Evolutionary conservation across 2,888 invertebrate genomes (phyloP).

Genomic region (Drosophila nigritarsus): DNA sequence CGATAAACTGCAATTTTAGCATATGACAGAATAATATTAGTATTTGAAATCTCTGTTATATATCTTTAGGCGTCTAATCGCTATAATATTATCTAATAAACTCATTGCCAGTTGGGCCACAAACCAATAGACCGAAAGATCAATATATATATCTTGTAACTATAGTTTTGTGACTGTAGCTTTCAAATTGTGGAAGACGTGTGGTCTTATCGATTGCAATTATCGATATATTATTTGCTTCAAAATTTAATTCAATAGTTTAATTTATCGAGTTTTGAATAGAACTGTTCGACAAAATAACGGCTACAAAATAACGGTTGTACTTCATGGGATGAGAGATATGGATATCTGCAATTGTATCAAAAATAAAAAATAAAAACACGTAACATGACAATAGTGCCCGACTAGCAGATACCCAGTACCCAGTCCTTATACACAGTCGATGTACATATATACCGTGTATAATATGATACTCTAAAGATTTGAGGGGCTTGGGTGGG

Average conservation of each 20-base stretch:
- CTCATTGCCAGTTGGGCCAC: neutral
- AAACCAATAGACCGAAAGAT: neutral
- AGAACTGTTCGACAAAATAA: neutral
- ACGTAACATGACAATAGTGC: neutral
- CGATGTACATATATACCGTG: no score
- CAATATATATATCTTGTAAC: neutral
- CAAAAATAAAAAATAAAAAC: neutral
- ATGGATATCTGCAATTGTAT: neutral
- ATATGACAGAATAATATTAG: no score
- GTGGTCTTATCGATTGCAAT: neutral
- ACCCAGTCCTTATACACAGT: neutral
- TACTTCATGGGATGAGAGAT: neutral
- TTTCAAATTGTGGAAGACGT: neutral
- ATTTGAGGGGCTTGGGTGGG: neutral
- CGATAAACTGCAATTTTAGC: neutral
- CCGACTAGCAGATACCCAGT: neutral
- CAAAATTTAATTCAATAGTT: neutral
- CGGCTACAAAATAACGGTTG: neutral
- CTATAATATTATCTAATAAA: neutral
- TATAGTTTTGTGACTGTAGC: neutral
- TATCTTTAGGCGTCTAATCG: no score
- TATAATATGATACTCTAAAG: neutral
- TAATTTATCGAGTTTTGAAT: neutral
- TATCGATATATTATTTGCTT: neutral
- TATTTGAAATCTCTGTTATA: no score